Conservation (phyloP, 2,113 vertebrate species). For the Triplophysa siluroides region DNA sequence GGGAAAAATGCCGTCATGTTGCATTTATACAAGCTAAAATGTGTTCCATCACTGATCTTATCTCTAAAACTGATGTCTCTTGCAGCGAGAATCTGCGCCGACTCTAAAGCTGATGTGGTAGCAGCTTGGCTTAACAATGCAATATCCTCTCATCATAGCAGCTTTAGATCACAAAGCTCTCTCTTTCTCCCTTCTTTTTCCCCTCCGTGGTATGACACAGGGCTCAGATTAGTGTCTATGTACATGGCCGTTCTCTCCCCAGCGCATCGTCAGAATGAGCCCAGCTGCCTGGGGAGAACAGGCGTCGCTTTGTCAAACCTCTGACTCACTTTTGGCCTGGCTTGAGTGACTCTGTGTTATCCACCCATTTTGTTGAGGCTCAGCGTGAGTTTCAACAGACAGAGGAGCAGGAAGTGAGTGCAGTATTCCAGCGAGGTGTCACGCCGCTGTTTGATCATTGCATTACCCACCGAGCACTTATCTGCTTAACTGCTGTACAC, state of each 20-base stretch:
- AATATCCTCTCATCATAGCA: slow-evolving; percentile 23
- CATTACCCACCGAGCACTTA: slow-evolving; percentile 18
- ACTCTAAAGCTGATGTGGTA: not conserved
- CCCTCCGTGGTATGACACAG: not conserved
- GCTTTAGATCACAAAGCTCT: slow-evolving; percentile 15
- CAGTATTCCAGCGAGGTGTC: not conserved
- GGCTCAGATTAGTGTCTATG: slow-evolving; percentile 35
- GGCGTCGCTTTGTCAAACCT: slow-evolving; percentile 31
- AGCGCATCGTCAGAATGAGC: slow-evolving; percentile 20
- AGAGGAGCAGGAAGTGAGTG: slow-evolving; percentile 29
- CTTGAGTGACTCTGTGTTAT: slow-evolving; percentile 20
- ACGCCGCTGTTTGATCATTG: not conserved
- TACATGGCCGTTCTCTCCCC: slow-evolving; percentile 6
- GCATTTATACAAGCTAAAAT: not conserved
- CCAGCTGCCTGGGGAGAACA: slow-evolving; percentile 45
- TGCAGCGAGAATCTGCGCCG: not conserved
- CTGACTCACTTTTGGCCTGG: slow-evolving; percentile 17
- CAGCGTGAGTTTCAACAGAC: slow-evolving; percentile 19
- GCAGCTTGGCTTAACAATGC: not conserved
- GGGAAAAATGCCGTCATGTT: not conserved
- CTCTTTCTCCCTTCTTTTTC: slow-evolving; percentile 14
- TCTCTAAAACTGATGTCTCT: not conserved
- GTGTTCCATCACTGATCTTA: not conserved
- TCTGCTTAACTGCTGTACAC: not conserved
- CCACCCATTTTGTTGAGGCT: not conserved